Percentiles rank a stretch among this genome's conserved stretches.
Evolutionary conservation across 1,140 invertebrate species (phyloP).

Genomic region (Anoplolepis gracilipes): DNA sequence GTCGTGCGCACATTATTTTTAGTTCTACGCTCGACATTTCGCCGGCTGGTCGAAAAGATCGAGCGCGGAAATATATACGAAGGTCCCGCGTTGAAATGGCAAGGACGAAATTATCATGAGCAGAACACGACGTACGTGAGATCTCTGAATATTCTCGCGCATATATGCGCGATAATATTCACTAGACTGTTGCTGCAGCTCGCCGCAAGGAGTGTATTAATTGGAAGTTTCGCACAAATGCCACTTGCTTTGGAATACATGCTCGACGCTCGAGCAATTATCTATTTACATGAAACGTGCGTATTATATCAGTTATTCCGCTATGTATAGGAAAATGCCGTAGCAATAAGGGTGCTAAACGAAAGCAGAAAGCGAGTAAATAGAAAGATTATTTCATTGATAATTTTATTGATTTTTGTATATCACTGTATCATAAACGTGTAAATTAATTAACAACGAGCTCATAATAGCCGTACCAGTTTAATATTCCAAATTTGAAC

Average conservation of each 20-base stretch:
- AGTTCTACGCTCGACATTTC: slow-evolving; percentile 46
- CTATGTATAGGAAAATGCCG: not conserved
- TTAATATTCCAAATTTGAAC: not conserved
- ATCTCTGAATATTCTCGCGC: not conserved
- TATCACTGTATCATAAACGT: not conserved
- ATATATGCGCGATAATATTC: not conserved
- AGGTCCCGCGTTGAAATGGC: slow-evolving; percentile 37
- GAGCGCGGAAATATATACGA: slow-evolving; percentile 30
- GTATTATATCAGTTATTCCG: not conserved
- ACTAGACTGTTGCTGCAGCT: not conserved
- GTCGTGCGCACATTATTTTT: slow-evolving; percentile 40
- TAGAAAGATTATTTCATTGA: not conserved
- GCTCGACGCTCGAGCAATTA: not conserved
- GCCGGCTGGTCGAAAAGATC: slow-evolving; percentile 13
- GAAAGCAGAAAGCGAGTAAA: not conserved
- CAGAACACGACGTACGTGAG: slow-evolving; percentile 25
- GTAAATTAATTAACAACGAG: not conserved
- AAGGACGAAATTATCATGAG: slow-evolving; percentile 50
- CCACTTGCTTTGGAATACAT: slow-evolving; percentile 50
- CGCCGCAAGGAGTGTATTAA: slow-evolving; percentile 61
- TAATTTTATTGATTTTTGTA: not conserved
- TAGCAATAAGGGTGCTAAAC: not conserved
- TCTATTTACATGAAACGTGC: not conserved
- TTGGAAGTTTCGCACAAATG: slow-evolving; percentile 58
- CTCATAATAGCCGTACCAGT: not conserved